Evolutionary conservation across 1,140 invertebrate species (phyloP), one percentile per base, ranked within the genome.

Genomic region (Macrotrachela quadricornifera): DNA sequence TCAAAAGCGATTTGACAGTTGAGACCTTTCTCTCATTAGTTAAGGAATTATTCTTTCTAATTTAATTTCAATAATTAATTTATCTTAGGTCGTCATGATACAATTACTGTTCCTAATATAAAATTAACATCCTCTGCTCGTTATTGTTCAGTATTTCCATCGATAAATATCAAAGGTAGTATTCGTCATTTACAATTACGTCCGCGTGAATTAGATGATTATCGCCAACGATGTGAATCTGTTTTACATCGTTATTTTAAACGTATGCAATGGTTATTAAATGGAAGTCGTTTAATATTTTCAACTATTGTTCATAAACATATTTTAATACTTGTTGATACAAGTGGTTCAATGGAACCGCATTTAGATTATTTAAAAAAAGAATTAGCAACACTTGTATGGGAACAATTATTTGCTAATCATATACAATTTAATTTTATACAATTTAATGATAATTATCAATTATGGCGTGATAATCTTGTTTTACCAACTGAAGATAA

Each of bases 111-210:
- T n/a, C 66, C 64, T 51, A 45, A 62, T 43, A 55, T 69, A 14
- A 58, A 64, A 50, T 69, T 65, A 58, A 60, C 60, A 46, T 62
- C 69, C 9, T 60, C 64, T 17, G 68, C 68, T 13, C 43, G 48
- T 30, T 68, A 67, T 56, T 68, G 67, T 60, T 61, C 64, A 47
- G 64, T 69, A 41, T 70, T 70, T 57, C 68, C 68, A 10, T 65
- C 60, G 21, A 61, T 70, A 39, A 70, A 70, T 57, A 57, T 70
- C 10, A 64, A 64, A 45, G 68, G 68, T 10, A 69, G 67, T 17
- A 57, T 69, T 18, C 66, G 67, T 51, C 67, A 70, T 57, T 59
- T 70, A 39, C 68, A 69, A 56, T 56, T 69, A 6, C 50, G 65
- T 49, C 65, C 66, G n/a, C 63, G 66, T 57, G 68, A 70, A 54